These are phyloP conservation scores for Lamellibrachia satsuma DNA, from an alignment of 2,888 invertebrate genomes.

Conservation along the genomic window DNA sequence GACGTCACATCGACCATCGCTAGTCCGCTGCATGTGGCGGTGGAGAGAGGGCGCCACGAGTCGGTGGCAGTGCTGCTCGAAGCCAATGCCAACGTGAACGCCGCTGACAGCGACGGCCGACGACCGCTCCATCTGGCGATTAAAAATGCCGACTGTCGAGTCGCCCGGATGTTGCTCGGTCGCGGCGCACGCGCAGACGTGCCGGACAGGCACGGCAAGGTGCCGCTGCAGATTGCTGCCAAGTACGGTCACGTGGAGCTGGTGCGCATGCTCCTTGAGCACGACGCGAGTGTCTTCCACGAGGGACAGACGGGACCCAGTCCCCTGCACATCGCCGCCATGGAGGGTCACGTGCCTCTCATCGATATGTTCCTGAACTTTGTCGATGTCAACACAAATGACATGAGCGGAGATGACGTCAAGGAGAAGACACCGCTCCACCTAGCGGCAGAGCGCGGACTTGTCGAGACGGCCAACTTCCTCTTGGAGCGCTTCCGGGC, in stretches of 20 bases:
- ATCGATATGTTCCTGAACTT: slow-evolving; percentile 36
- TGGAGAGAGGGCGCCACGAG: slow-evolving; percentile 25
- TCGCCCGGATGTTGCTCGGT: slow-evolving; percentile 33
- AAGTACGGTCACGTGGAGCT: slow-evolving; percentile 40
- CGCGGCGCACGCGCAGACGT: slow-evolving; percentile 31
- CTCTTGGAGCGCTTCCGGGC: slow-evolving; percentile 36
- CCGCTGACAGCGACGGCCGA: slow-evolving; percentile 27
- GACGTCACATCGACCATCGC: not conserved
- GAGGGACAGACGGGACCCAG: slow-evolving; percentile 34
- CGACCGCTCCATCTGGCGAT: slow-evolving; percentile 36
- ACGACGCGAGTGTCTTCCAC: slow-evolving; percentile 35
- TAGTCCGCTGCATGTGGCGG: slow-evolving; percentile 36
- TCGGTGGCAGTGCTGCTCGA: slow-evolving; percentile 32
- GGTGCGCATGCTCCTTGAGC: slow-evolving; percentile 37
- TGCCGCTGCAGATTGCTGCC: slow-evolving; percentile 35
- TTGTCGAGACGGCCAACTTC: slow-evolving; percentile 35
- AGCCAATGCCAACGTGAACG: slow-evolving; percentile 37
- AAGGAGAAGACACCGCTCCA: slow-evolving; percentile 34
- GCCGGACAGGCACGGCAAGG: slow-evolving; percentile 30
- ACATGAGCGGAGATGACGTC: not conserved
- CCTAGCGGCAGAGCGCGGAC: slow-evolving; percentile 33
- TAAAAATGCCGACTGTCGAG: slow-evolving; percentile 27
- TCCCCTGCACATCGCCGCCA: slow-evolving; percentile 39
- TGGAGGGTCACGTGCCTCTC: slow-evolving; percentile 40
- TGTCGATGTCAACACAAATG: slow-evolving; percentile 36